Evolutionary conservation across 64 coral and sea anemone species (phyloP).

Genomic region (Stichodactyla mertensii): DNA sequence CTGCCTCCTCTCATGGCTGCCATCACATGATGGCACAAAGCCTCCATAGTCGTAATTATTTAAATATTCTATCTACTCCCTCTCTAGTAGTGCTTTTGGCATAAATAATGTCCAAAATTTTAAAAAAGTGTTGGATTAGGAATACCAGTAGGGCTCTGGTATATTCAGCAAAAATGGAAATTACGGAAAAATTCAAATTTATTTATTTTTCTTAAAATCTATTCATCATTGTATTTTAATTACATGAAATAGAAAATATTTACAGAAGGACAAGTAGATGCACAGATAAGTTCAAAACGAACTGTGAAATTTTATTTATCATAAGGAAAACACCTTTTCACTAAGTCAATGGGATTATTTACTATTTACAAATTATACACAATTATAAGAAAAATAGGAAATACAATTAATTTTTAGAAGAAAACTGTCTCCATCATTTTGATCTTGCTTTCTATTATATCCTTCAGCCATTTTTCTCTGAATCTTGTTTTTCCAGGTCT

Average conservation of each 20-base stretch:
- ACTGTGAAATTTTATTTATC: neutral
- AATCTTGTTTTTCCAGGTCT: slow-evolving; percentile 93
- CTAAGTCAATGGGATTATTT: neutral
- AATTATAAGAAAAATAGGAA: neutral
- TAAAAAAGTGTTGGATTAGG: neutral
- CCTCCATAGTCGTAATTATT: too few species aligned
- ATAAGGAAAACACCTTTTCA: neutral
- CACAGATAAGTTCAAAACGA: neutral
- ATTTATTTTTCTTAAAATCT: neutral
- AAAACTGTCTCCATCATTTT: slow-evolving; percentile 67
- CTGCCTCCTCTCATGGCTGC: too few species aligned
- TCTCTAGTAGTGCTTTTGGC: too few species aligned
- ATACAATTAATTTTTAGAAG: slow-evolving; percentile 36
- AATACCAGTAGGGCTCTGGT: neutral
- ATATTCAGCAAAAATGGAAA: neutral
- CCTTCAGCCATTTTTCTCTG: slow-evolving; percentile 94
- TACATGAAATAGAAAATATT: neutral
- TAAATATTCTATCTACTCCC: too few species aligned
- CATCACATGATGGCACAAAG: too few species aligned
- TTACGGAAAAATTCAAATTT: neutral
- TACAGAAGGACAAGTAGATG: neutral
- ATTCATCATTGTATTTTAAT: neutral
- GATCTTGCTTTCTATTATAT: slow-evolving; percentile 94
- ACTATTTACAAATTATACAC: neutral
- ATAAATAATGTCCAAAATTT: neutral